Evolutionary conservation across 1,140 invertebrate genomes (phyloP).

Genomic region (Halotydeus destructor): DNA sequence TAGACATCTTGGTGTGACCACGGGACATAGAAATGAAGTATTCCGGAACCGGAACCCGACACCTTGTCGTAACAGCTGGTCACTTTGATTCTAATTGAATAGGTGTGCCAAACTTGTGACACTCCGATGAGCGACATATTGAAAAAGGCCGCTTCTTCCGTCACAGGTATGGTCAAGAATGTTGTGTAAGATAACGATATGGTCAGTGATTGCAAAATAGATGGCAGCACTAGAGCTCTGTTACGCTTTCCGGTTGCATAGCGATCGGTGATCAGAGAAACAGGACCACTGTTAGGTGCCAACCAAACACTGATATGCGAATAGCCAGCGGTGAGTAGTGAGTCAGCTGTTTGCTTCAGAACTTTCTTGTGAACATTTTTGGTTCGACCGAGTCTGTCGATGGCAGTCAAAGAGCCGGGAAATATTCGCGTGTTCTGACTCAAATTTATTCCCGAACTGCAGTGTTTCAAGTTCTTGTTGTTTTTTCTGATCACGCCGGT

Average conservation of each 20-base stretch:
- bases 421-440: too few relatives aligned
- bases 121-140: constrained; percentile 8
- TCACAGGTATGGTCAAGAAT: constrained; percentile 8
- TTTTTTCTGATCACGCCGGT: constrained; percentile 1
- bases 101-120: constrained; percentile 10
- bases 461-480: too few relatives aligned
- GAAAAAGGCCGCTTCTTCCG: constrained; percentile 9
- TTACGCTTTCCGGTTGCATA: constrained; percentile 2
- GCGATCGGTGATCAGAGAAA: constrained; percentile 4
- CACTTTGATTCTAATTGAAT: constrained; percentile 6
- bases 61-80: constrained; percentile 4
- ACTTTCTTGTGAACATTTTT: too few relatives aligned
- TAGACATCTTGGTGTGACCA: constrained; percentile 2
- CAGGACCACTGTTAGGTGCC: not conserved
- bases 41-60: not conserved
- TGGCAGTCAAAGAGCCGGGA: too few relatives aligned
- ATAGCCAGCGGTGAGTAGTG: too few relatives aligned
- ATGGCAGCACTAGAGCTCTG: constrained; percentile 5
- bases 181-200: not conserved
- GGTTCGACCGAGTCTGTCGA: too few relatives aligned
- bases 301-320: constrained; percentile 5
- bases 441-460: too few relatives aligned
- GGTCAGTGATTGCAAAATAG: not conserved
- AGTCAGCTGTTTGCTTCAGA: too few relatives aligned
- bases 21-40: constrained; percentile 3